Conservation (phyloP, 2,797 vertebrate genomes). For the Dendrocincla fuliginosa region DNA sequence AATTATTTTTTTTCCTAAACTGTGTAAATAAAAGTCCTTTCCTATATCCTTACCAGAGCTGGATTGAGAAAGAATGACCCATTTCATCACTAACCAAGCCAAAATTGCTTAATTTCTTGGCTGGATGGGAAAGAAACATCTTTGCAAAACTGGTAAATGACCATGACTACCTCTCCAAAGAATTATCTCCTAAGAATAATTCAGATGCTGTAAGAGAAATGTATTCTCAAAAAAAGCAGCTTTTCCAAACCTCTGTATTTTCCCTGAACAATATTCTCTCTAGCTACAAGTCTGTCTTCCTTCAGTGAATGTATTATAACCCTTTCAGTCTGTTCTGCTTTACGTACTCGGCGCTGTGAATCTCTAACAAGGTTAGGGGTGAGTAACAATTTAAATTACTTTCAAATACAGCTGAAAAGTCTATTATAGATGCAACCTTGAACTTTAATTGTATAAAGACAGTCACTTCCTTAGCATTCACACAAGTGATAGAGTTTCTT, state of each 20-base stretch:
- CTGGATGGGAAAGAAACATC: background rate
- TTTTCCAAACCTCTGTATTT: background rate
- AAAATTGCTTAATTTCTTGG: conserved; percentile 4
- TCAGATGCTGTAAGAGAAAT: background rate
- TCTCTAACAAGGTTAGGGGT: conserved; percentile 55
- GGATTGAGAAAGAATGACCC: background rate
- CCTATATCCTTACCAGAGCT: background rate
- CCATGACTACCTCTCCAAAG: background rate
- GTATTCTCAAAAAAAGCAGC: background rate
- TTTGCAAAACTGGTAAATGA: background rate
- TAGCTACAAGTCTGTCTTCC: background rate
- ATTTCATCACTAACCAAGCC: background rate
- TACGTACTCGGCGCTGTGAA: conserved; percentile 9
- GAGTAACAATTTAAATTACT: conserved; percentile 62
- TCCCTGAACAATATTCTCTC: background rate
- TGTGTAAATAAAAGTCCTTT: background rate
- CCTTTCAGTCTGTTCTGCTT: conserved; percentile 43
- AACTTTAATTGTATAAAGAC: conserved; percentile 53
- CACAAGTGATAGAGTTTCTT: background rate
- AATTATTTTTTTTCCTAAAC: no score
- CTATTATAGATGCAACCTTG: conserved; percentile 63
- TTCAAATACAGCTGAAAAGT: conserved; percentile 53
- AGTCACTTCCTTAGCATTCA: conserved; percentile 41
- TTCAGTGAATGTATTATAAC: conserved; percentile 18
- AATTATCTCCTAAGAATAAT: background rate